Base-by-base conservation (phyloP, 2,888 invertebrate genomes). In the Epinotia ramella region DNA sequence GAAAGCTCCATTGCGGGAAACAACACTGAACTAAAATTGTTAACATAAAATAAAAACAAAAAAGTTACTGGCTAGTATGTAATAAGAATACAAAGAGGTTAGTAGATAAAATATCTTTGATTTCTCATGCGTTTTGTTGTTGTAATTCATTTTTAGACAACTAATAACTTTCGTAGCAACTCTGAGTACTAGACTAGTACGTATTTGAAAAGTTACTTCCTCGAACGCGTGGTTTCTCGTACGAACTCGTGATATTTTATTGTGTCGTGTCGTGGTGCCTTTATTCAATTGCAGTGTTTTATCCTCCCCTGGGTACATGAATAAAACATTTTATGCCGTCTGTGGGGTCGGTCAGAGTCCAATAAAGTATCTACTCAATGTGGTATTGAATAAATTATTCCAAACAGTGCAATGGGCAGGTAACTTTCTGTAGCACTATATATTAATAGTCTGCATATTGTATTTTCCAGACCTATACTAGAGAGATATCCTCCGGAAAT, bases 281-380 rank as follows among this genome's bases (percentile, higher is more conserved):
- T 33, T 65, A 59, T 72, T 65, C 65, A 24, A 57, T 63, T 71
- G 64, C 44, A 72, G 57, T 20, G 20, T 33, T 70, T 46, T 49
- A 70, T 18, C n/a, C 64, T 63, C 63, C 33, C 40, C 9, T 16
- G 63, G 33, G 53, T 40, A 57, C 67, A 33, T 67, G 57, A 59
- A 68, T 59, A 68, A 44, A 24, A 59, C 40, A 68, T 20, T 67
- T n/a, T 44, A 68, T 44, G 40, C 44, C 68, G 44, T 24, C 56
- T 67, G 68, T 44, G 68, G 57, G 59, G 20, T 20, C 57, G 20
- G 68, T 59, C 57, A 16, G 57, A 57, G 40, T 59, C 68, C 44
- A 68, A 59, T 68, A 59, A 44, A 68, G 44, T 53, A 66, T 16
- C n/a, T 11, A 68, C 59, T 68, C 68, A 68, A 68, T 59, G 59